Base-by-base conservation (phyloP, 2,113 vertebrate species). In the Lasiurus borealis region DNA sequence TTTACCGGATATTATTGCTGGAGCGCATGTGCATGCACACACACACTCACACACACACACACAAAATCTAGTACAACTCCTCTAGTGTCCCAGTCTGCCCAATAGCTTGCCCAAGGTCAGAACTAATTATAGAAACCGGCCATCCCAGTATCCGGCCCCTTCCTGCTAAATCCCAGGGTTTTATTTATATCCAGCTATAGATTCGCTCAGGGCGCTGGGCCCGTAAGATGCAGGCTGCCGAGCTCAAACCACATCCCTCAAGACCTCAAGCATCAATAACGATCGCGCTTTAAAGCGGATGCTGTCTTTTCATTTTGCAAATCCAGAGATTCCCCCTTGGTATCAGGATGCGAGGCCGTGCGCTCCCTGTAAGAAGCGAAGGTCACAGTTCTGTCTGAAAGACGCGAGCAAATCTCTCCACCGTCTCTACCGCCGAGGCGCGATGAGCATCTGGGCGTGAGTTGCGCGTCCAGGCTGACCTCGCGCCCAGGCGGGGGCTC, bases 161-260 rank as follows among this genome's bases (percentile, higher is more conserved):
- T 95, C 81, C 92, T 88, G 90, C 77, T 82, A 84, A 85, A 82
- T 46, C 80, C 71, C 92, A 46, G 50, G 52, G 68, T 87, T 92
- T 85, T 95, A 94, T 92, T 95, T 93, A 83, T 90, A 92, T 85
- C 85, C 95, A 57, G 68, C 62, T 85, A 76, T n/a, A 80, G 92
- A 95, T 93, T 73, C 88, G 40, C 50, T 92, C 82, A 75, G 31
- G 54, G 44, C 48, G 73, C 21, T 86, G 36, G 40, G 77, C 92
- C 94, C 89, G 73, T 71, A 90, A 90, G 72, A 66, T 3, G 2
- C 73, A 73, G 80, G 94, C 59, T 57, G 83, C 62, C 46, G 78
- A 73, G 69, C 91, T 83, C 78, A 97, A 97, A 94, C 91, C 91
- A 94, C 85, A 88, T 88, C 91, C 78, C 82, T 62, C 40, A 57